Conservation (phyloP, 2,888 invertebrate genomes). For the Platycheirus rosarum region DNA sequence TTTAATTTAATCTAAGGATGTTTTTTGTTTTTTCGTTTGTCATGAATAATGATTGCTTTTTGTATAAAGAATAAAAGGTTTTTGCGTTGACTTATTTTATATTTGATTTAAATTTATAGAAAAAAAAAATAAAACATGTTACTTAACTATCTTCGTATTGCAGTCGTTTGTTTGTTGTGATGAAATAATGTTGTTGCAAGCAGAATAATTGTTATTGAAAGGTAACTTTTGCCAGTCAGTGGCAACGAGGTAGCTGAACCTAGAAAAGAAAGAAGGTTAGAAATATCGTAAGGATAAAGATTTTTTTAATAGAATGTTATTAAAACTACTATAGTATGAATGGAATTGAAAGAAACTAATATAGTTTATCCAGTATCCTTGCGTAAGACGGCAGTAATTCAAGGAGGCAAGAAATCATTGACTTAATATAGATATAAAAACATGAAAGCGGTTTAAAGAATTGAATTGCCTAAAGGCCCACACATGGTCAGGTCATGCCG, state of each 20-base stretch:
- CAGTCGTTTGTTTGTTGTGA: neutral
- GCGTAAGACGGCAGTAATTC: no score
- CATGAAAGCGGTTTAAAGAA: no score
- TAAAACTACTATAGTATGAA: no score
- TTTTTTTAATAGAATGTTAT: no score
- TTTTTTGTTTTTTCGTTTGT: neutral
- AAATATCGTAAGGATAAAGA: no score
- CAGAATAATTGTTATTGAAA: neutral
- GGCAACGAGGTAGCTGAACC: constrained; percentile 4
- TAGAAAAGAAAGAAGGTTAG: neutral
- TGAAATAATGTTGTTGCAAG: constrained; percentile 2
- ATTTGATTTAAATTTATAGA: neutral
- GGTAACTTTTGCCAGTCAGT: neutral
- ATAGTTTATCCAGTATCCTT: no score
- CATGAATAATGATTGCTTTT: neutral
- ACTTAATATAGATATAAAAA: no score
- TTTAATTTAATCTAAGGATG: constrained; percentile 7
- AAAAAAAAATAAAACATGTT: no score
- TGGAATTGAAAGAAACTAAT: no score
- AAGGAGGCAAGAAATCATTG: no score
- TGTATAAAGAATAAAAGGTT: constrained; percentile 19
- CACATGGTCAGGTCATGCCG: no score
- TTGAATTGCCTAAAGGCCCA: no score
- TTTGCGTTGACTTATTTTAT: neutral
- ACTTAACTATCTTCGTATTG: constrained; percentile 4